These are phyloP conservation scores for Notoglanidium macrostoma DNA, from an alignment of 2,797 vertebrate genomes.

Conservation along the genomic window DNA sequence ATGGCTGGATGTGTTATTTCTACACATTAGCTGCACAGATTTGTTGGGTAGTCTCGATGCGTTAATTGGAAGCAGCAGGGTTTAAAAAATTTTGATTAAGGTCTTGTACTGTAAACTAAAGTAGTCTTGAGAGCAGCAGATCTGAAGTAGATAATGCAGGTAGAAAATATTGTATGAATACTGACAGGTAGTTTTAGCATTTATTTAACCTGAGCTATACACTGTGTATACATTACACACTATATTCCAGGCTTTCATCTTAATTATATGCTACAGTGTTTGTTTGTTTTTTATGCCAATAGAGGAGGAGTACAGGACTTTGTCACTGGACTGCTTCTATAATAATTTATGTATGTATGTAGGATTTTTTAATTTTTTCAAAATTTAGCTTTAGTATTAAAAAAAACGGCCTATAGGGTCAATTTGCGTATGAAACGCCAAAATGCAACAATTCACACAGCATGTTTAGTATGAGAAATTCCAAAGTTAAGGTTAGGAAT, in stretches of 20 bases:
- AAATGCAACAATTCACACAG: neutral
- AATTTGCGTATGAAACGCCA: neutral
- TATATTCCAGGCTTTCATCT: conserved; percentile 2
- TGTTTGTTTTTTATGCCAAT: neutral
- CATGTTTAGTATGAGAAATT: neutral
- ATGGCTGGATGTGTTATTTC: neutral
- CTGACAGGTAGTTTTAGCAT: conserved; percentile 7
- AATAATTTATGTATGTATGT: neutral
- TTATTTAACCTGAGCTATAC: conserved; percentile 31
- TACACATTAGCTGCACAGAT: neutral
- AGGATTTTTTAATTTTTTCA: neutral
- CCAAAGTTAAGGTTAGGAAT: neutral
- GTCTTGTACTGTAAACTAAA: conserved; percentile 9
- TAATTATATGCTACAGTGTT: neutral
- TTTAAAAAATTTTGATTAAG: neutral
- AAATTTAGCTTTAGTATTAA: neutral
- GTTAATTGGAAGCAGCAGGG: conserved; percentile 33
- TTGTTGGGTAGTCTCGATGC: neutral
- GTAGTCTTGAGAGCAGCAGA: conserved; percentile 5
- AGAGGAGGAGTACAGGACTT: neutral
- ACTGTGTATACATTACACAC: too few species aligned
- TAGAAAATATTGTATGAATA: neutral
- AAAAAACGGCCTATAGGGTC: neutral
- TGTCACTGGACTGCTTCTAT: neutral
- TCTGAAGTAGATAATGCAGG: neutral